Base-by-base conservation (phyloP, 1,140 invertebrate genomes). In the Bilobella aurantiaca region DNA sequence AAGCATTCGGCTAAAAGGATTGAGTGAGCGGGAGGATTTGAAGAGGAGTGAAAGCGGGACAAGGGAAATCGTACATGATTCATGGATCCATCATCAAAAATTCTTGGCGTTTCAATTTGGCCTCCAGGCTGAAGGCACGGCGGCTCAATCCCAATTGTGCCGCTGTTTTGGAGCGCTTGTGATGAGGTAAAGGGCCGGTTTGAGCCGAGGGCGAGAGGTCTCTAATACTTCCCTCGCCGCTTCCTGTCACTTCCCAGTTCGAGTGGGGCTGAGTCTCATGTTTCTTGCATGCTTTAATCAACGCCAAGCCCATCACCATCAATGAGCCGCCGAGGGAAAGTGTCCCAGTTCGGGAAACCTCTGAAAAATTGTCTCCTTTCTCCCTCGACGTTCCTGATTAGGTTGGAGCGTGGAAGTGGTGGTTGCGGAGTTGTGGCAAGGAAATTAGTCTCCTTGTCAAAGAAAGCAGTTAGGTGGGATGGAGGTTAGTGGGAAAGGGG, bases 221-320 rank as follows among this genome's bases (percentile, higher is more conserved):
- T n/a, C n/a, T n/a, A n/a, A n/a, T n/a, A n/a, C n/a, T n/a, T n/a
- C n/a, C n/a, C n/a, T n/a, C n/a, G n/a, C n/a, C n/a, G 18, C 18
- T 42, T 42, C 34, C 8, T 42, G 34, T 42, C 34, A 42, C 34
- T 42, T n/a, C n/a, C n/a, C 34, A 42, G 14, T 53, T 53, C 49
- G n/a, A n/a, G n/a, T n/a, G n/a, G n/a, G n/a, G n/a, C n/a, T 16
- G 49, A 16, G 25, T 8, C 49, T 53, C 49, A 53, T 53, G 49
- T 53, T 18, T 53, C 49, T 53, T 53, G 12, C 49, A 53, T 53
- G 49, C 14, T 53, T 53, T 53, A 53, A 53, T 53, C 49, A 53
- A 53, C 49, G 25, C 49, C 49, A 12, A 5, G 12, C 49, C 49
- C 49, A 16, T 23, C 49, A 16, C 3, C 8, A 23, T 23, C 49